phyloP scores from a whole-genome alignment of 2,888 invertebrate genomes.

The Hyles lineata region DNA sequence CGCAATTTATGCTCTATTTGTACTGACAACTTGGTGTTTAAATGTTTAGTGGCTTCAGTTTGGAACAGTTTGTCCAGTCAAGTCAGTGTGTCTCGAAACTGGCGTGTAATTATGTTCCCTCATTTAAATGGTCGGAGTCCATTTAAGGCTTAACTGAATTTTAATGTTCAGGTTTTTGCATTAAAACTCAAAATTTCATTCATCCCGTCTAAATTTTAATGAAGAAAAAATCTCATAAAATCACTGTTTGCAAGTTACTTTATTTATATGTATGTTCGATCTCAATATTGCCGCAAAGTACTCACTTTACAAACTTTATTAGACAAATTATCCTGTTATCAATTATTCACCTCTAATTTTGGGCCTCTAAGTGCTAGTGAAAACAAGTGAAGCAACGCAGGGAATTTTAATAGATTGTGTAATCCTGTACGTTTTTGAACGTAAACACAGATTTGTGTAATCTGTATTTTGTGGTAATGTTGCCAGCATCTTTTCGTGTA shows the following conservation, averaged over 20 bases:
- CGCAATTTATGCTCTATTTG: slow-evolving; percentile 30
- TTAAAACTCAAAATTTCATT: too few relatives aligned
- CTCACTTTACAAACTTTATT: too few relatives aligned
- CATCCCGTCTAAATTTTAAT: too few relatives aligned
- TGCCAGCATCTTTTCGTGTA: background rate
- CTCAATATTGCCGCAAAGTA: too few relatives aligned
- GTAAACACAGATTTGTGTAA: background rate
- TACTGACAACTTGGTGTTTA: slow-evolving; percentile 16
- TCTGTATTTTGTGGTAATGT: background rate
- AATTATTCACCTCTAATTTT: too few relatives aligned
- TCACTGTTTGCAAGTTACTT: too few relatives aligned
- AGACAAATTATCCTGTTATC: too few relatives aligned
- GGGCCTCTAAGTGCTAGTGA: background rate
- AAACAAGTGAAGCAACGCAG: background rate
- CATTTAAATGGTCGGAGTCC: background rate
- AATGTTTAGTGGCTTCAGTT: slow-evolving; percentile 12
- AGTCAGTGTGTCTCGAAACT: background rate
- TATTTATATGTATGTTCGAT: too few relatives aligned
- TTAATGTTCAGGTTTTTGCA: too few relatives aligned
- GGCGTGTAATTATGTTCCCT: background rate
- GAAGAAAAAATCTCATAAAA: too few relatives aligned
- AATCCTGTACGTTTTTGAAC: slow-evolving; percentile 1
- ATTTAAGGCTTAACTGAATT: too few relatives aligned
- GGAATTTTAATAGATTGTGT: background rate
- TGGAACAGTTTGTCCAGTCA: slow-evolving; percentile 1